These are phyloP conservation scores for Megaceryle alcyon DNA, from an alignment of 2,797 vertebrate genomes.

Conservation along the genomic window DNA sequence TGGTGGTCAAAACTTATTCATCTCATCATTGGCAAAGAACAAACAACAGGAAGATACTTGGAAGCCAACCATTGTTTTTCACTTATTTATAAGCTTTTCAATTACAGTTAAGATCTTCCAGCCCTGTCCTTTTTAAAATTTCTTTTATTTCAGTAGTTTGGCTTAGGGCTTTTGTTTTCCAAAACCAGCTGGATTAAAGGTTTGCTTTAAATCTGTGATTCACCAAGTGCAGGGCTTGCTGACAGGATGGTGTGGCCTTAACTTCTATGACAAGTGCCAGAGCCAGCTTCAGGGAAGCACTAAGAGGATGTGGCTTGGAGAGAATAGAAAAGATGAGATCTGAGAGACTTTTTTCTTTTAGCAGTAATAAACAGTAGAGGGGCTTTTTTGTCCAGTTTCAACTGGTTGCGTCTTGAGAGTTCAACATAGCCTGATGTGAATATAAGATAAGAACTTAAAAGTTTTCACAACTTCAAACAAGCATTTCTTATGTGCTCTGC, in stretches of 20 bases:
- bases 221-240: neutral
- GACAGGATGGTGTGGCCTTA: neutral
- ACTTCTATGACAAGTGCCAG: neutral
- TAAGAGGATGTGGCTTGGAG: neutral
- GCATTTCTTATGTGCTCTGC: neutral
- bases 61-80: neutral
- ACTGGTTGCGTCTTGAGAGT: neutral
- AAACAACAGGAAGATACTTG: neutral
- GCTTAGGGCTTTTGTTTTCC: neutral
- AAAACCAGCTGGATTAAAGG: neutral
- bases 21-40: neutral
- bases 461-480: neutral
- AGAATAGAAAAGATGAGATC: neutral
- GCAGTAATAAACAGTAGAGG: neutral
- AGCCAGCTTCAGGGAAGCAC: neutral
- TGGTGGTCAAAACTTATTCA: neutral
- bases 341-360: neutral
- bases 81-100: conserved; percentile 18
- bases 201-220: neutral
- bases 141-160: neutral
- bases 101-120: neutral
- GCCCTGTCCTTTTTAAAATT: neutral
- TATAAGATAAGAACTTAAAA: neutral
- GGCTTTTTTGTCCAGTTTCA: neutral
- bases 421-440: neutral